Percentiles rank a stretch among this genome's conserved stretches.
Conservation (phyloP, 2,113 vertebrate species). For the Ornithorhynchus anatinus region DNA sequence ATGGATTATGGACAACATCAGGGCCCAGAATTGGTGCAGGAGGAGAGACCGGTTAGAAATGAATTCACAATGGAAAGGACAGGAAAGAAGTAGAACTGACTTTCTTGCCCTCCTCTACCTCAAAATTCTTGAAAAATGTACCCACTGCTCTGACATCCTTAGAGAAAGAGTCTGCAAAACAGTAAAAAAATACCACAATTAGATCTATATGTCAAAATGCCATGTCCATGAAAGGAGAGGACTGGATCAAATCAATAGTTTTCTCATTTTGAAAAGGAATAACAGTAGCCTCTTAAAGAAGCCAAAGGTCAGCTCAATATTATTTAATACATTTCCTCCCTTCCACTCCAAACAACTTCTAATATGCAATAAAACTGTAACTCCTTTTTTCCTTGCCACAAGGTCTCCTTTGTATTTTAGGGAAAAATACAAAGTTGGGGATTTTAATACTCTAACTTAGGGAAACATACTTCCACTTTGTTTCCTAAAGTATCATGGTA, state of each 20-base stretch:
- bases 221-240: neutral
- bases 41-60: no score
- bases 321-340: neutral
- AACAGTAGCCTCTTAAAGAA: neutral
- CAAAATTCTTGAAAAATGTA: neutral
- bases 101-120: neutral
- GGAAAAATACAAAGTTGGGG: conserved; percentile 29
- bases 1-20: no score
- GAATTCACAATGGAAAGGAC: neutral
- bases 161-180: neutral
- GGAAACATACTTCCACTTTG: no score
- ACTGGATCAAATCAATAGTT: fast-evolving
- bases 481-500: conserved; percentile 34
- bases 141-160: neutral
- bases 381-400: conserved; percentile 41
- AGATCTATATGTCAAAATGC: conserved; percentile 17
- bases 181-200: neutral
- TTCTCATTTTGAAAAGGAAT: neutral
- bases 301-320: neutral
- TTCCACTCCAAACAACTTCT: neutral
- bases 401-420: conserved; percentile 9
- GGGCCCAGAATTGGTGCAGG: no score
- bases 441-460: conserved; percentile 68
- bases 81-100: neutral
- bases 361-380: conserved; percentile 3